Evolutionary conservation across 2,888 invertebrate genomes (phyloP), one percentile per base, ranked within the genome.

Genomic region (Noctua comes): DNA sequence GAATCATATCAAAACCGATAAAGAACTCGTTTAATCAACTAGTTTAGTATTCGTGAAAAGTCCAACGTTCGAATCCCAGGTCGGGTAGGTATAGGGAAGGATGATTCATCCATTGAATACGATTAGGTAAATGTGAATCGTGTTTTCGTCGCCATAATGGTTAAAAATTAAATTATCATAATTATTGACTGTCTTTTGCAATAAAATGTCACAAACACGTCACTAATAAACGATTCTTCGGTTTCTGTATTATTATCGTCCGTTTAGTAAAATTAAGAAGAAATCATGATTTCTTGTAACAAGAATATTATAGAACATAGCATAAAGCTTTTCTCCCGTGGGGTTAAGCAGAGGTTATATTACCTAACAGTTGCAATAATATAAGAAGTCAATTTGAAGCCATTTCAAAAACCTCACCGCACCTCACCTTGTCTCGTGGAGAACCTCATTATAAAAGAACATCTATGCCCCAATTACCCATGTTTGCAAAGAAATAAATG

Each of bases 31-130:
- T 71, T 73, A 57, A 66, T 69, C 27, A 74, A 57, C 64, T 68
- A 46, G n/a, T 43, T 59, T 59, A 27, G 11, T 77, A 87, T 85
- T 84, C 82, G 71, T 27, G 18, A 48, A 70, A 73, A 69, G 69
- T 80, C 76, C 65, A 73, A 70, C 73, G 68, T 85, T 85, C 76
- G 73, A 73, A 5, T 80, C 76, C 77, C 65, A 66, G 65, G 40
- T 68, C 72, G 31, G 54, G 59, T 72, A 77, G 69, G 54, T 83
- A 73, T 68, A 48, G 31, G 43, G 70, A 54, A 76, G 31, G 2
- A 72, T 83, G 82, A 84, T 18, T 86, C 84, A 84, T 78, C 59
- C 57, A 68, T 62, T 65, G 51, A 64, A 74, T 72, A 31, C 24
- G 46, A 62, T 68, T 70, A 54, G 24, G 46, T 18, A 46, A 57